Evolutionary conservation across 2,888 invertebrate genomes (phyloP).

Genomic region (Tetragonula carbonaria): DNA sequence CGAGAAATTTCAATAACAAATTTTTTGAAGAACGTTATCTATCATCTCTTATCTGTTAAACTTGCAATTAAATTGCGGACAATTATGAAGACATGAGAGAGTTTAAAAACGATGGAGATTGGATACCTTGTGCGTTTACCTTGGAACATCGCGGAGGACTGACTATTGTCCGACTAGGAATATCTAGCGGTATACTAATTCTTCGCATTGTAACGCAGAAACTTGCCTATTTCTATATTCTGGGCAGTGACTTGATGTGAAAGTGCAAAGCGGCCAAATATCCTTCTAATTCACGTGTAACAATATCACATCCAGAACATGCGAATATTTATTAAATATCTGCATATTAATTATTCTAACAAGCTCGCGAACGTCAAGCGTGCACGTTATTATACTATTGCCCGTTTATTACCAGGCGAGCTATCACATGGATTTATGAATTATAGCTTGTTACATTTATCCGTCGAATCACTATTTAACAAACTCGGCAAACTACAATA

Average conservation of each 20-base stretch:
- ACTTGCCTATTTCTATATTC: too few relatives aligned
- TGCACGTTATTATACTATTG: not conserved
- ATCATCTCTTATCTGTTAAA: too few relatives aligned
- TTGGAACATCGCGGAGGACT: too few relatives aligned
- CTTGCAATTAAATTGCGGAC: too few relatives aligned
- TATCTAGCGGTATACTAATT: too few relatives aligned
- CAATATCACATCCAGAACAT: not conserved
- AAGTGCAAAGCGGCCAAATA: not conserved
- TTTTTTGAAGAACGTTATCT: not conserved
- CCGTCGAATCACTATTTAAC: constrained; percentile 10
- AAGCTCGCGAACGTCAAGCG: not conserved
- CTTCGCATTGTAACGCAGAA: too few relatives aligned
- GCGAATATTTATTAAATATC: not conserved
- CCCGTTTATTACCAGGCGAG: not conserved
- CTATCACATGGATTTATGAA: constrained; percentile 3
- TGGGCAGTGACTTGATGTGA: too few relatives aligned
- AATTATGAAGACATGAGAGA: too few relatives aligned
- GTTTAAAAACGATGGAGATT: too few relatives aligned
- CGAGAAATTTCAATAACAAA: not conserved
- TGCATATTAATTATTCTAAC: not conserved
- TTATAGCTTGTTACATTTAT: constrained; percentile 12
- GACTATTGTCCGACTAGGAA: too few relatives aligned
- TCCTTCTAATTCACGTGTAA: not conserved
- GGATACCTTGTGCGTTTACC: too few relatives aligned
- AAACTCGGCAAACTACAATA: constrained; percentile 19